Evolutionary conservation across 64 coral and sea anemone species (phyloP).

Genomic region (Catalaphyllia jardinei): DNA sequence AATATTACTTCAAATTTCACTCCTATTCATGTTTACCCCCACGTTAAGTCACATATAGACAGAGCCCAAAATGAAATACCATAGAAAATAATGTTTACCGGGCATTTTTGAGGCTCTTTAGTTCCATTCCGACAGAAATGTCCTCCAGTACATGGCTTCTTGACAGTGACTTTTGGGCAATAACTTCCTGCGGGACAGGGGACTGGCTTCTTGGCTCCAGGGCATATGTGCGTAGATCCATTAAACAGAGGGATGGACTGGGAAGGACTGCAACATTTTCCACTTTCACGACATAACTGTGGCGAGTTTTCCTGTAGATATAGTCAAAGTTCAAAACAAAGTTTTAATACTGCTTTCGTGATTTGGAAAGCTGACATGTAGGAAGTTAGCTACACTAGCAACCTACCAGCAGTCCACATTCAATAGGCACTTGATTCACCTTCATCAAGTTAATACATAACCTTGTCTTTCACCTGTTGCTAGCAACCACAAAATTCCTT

Average conservation of each 20-base stretch:
- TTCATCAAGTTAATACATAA: no score
- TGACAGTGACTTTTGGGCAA: conserved; percentile 42
- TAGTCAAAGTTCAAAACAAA: neutral
- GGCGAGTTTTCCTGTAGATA: conserved; percentile 21
- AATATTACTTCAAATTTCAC: no score
- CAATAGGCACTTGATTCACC: no score
- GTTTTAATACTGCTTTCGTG: neutral
- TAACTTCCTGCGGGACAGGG: conserved; percentile 23
- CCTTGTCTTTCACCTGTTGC: no score
- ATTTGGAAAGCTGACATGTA: no score
- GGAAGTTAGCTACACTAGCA: no score
- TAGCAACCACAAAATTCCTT: no score
- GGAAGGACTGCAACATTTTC: conserved; percentile 33
- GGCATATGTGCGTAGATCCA: neutral
- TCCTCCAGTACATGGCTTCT: conserved; percentile 14
- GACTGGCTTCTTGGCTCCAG: neutral
- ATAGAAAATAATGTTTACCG: neutral
- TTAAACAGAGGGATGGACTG: conserved; percentile 8
- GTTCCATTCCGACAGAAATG: conserved; percentile 31
- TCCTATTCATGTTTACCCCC: no score
- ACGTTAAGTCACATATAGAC: no score
- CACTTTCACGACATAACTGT: neutral
- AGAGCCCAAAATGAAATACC: no score
- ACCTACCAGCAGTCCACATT: no score
- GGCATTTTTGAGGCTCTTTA: conserved; percentile 33